Percentiles rank a stretch among this genome's conserved stretches.
These are phyloP conservation scores for Volucella inflata DNA, from an alignment of 2,888 invertebrate genomes.

Conservation along the genomic window DNA sequence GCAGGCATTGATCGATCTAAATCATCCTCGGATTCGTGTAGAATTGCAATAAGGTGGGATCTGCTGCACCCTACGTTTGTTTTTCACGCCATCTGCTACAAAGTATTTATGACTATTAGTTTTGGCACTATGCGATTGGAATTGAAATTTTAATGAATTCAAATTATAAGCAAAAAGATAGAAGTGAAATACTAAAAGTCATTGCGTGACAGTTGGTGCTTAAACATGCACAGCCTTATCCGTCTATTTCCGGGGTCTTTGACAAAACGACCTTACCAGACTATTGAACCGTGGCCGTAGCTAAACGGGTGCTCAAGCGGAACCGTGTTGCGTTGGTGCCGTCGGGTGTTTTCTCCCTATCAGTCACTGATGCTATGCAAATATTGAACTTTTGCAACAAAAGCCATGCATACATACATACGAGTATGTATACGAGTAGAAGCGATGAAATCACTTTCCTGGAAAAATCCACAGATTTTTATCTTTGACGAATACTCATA, in stretches of 20 bases:
- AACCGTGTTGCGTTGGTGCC: slow-evolving; percentile 30
- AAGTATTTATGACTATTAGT: not conserved
- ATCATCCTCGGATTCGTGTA: slow-evolving; percentile 43
- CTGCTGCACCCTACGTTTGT: slow-evolving; percentile 28
- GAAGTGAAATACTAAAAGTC: not conserved
- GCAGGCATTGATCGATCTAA: slow-evolving; percentile 37
- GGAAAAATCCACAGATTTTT: slow-evolving; percentile 28
- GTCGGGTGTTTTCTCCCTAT: not conserved
- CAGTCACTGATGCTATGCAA: slow-evolving; percentile 54
- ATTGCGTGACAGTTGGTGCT: slow-evolving; percentile 8
- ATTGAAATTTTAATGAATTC: slow-evolving; percentile 1
- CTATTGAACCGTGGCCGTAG: slow-evolving; percentile 64
- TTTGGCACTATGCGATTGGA: not conserved
- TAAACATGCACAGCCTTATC: not conserved
- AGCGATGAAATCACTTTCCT: slow-evolving; percentile 33
- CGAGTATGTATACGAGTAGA: not conserved
- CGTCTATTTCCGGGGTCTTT: slow-evolving; percentile 57
- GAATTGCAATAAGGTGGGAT: slow-evolving; percentile 47
- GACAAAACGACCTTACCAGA: slow-evolving; percentile 60
- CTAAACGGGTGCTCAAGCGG: slow-evolving; percentile 53
- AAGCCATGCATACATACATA: not conserved
- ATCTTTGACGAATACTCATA: slow-evolving; percentile 33
- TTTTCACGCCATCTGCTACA: not conserved
- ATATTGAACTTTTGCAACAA: slow-evolving; percentile 62
- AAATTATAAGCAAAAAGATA: not conserved